Evolutionary conservation across 2,797 vertebrate species (phyloP).

Genomic region (Tympanoctomys barrerae): DNA sequence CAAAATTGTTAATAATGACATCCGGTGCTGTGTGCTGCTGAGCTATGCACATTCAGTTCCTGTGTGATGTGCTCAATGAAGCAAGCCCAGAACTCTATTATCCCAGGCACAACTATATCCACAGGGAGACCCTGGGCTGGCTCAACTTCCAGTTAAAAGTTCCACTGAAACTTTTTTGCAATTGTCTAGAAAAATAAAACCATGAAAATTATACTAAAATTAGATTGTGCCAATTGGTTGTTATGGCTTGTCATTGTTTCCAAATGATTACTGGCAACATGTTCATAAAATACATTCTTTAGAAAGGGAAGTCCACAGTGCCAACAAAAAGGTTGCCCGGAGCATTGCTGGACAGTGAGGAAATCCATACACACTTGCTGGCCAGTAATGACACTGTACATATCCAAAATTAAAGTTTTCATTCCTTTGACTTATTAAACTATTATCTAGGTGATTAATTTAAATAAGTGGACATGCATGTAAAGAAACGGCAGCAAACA

Average conservation of each 20-base stretch:
- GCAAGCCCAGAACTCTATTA: not conserved
- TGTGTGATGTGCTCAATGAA: not conserved
- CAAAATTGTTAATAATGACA: conserved; percentile 69
- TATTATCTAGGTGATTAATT: not conserved
- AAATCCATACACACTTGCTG: not conserved
- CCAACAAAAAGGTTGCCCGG: not conserved
- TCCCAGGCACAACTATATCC: not conserved
- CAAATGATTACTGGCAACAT: not conserved
- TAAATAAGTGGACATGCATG: not conserved
- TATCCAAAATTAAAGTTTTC: not conserved
- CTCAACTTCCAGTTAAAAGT: conserved; percentile 24
- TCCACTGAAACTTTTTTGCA: conserved; percentile 8
- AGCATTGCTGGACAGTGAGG: not conserved
- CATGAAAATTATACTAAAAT: conserved; percentile 26
- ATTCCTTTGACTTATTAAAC: not conserved
- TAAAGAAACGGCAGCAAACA: not conserved
- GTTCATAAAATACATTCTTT: conserved; percentile 28
- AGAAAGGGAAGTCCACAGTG: not conserved
- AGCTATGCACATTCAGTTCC: not conserved
- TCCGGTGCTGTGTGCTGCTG: conserved; percentile 43
- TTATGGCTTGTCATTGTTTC: conserved; percentile 36
- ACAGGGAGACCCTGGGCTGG: not conserved
- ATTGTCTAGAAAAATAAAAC: conserved; percentile 21
- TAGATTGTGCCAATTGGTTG: conserved; percentile 38
- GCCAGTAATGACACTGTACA: not conserved